A percentile compares a stretch with the other conserved stretches of the same genome.
phyloP scores from a whole-genome alignment of 2,797 vertebrate species.

The Halcyon chelicuti region DNA sequence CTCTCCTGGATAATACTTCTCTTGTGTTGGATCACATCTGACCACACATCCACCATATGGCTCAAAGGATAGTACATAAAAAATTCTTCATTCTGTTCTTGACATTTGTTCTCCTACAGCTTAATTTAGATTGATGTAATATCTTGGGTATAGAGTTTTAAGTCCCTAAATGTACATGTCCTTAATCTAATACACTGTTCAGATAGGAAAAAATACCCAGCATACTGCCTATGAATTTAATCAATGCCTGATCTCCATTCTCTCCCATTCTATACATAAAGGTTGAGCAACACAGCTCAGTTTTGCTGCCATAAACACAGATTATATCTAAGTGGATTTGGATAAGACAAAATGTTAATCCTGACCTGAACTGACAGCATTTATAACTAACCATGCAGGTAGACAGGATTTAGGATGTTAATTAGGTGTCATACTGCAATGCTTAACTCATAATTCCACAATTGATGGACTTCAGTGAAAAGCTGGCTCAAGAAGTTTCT shows the following conservation, averaged over 20 bases:
- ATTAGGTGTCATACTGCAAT: not conserved
- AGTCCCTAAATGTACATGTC: not conserved
- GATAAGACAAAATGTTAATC: not conserved
- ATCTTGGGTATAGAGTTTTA: not conserved
- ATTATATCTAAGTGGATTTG: not conserved
- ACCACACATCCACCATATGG: not conserved
- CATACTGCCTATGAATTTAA: not conserved
- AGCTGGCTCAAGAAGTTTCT: not conserved
- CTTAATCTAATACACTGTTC: not conserved
- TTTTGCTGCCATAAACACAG: not conserved
- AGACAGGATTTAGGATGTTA: not conserved
- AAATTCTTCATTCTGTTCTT: not conserved
- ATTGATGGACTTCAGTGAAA: not conserved
- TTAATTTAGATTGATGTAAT: not conserved
- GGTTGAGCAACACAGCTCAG: not conserved
- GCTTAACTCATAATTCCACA: not conserved
- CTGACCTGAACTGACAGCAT: not conserved
- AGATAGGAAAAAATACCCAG: not conserved
- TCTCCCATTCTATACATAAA: not conserved
- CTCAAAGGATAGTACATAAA: not conserved
- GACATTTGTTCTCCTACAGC: not conserved
- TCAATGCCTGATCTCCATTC: not conserved
- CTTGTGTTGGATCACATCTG: conserved; percentile 21
- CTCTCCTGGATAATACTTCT: not conserved
- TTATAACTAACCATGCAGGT: not conserved